A percentile compares a stretch with the other conserved stretches of the same genome.
phyloP scores from a whole-genome alignment of 2,888 invertebrate genomes.

The Clanis bilineata region DNA sequence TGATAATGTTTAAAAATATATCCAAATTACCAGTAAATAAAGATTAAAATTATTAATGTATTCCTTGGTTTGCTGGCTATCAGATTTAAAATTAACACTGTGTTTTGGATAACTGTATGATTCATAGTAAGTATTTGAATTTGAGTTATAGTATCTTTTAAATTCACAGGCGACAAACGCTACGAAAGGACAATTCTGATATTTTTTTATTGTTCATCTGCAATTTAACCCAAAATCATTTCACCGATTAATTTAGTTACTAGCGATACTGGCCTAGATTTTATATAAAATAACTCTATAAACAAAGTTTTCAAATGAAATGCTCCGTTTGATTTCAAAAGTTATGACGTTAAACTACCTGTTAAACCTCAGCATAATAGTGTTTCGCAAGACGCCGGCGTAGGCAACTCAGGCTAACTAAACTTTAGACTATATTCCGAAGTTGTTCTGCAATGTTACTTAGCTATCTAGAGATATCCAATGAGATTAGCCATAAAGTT shows the following conservation, averaged over 20 bases:
- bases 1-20: too few species aligned
- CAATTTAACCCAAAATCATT: too few species aligned
- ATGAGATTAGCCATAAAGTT: slow-evolving; percentile 10
- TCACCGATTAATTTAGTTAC: neutral
- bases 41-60: too few species aligned
- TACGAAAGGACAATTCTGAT: too few species aligned
- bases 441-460: slow-evolving; percentile 4
- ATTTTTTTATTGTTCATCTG: too few species aligned
- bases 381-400: slow-evolving; percentile 9
- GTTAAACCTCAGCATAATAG: slow-evolving; percentile 13
- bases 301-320: slow-evolving; percentile 8
- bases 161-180: too few species aligned
- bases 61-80: too few species aligned
- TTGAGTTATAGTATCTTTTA: too few species aligned
- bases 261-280: neutral
- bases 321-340: slow-evolving; percentile 5
- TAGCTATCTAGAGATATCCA: slow-evolving; percentile 10
- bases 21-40: too few species aligned
- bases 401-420: slow-evolving; percentile 3
- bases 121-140: too few species aligned
- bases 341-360: slow-evolving; percentile 20
- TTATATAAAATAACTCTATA: neutral
- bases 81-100: too few species aligned
- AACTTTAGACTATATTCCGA: slow-evolving; percentile 6
- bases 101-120: too few species aligned